Conservation (phyloP, 2,888 invertebrate species). For the Brenthis daphne region DNA sequence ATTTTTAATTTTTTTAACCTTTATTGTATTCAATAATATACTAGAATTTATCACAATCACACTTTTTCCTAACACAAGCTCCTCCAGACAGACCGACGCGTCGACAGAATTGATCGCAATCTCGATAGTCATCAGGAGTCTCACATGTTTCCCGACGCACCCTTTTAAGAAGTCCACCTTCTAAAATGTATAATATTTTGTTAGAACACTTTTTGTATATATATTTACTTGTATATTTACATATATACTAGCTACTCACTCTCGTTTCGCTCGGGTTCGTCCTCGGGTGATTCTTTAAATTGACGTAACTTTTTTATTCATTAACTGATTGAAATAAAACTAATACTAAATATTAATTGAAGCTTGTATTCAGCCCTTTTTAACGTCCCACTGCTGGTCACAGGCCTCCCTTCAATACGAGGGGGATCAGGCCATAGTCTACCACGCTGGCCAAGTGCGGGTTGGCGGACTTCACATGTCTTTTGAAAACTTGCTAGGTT, state of each 20-base stretch:
- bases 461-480: too few relatives aligned
- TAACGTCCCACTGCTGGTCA: too few relatives aligned
- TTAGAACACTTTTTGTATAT: neutral
- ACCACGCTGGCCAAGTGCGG: too few relatives aligned
- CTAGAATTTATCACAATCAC: constrained; percentile 45
- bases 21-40: neutral
- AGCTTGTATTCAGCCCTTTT: too few relatives aligned
- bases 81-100: constrained; percentile 46
- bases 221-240: neutral
- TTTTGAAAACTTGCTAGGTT: too few relatives aligned
- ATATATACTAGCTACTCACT: neutral
- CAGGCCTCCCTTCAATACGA: too few relatives aligned
- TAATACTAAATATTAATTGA: too few relatives aligned
- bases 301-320: too few relatives aligned
- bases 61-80: constrained; percentile 44
- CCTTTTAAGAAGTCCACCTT: neutral
- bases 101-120: constrained; percentile 46
- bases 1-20: neutral
- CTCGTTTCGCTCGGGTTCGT: too few relatives aligned
- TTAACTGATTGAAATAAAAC: too few relatives aligned
- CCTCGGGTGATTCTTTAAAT: too few relatives aligned
- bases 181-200: neutral
- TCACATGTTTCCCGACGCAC: constrained; percentile 33
- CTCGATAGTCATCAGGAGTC: constrained; percentile 30
- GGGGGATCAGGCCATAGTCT: too few relatives aligned